phyloP scores from a whole-genome alignment of 1,140 invertebrate species.

The Pomacea maculata region DNA sequence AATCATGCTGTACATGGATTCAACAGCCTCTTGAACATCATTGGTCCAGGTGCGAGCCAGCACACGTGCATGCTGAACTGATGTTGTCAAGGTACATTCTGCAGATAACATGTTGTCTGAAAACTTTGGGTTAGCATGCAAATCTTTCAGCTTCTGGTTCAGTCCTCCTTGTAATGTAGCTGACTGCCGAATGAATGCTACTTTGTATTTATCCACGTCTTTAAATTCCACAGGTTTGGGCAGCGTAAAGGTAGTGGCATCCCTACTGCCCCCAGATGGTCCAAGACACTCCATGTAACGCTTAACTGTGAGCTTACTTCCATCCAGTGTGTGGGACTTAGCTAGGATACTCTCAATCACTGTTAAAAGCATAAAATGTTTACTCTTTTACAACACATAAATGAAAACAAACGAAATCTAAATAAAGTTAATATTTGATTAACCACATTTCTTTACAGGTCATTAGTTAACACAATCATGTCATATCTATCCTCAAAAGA shows the following conservation, averaged over 20 bases:
- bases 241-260: constrained; percentile 19
- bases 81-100: constrained; percentile 25
- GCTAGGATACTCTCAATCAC: constrained; percentile 24
- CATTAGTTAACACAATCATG: no score
- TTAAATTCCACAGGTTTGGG: constrained; percentile 9
- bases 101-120: neutral
- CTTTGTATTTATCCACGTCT: constrained; percentile 14
- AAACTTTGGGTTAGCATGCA: constrained; percentile 1
- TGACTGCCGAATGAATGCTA: constrained; percentile 17
- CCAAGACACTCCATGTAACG: constrained; percentile 39
- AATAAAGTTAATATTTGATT: no score
- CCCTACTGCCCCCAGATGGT: constrained; percentile 14
- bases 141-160: neutral
- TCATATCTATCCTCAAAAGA: no score
- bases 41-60: constrained; percentile 27
- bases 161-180: neutral
- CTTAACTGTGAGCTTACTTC: constrained; percentile 20
- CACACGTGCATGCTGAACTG: constrained; percentile 26
- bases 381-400: no score
- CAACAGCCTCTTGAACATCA: constrained; percentile 12
- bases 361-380: neutral
- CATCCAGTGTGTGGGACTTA: constrained; percentile 32
- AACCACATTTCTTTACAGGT: no score
- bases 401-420: no score
- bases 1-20: constrained; percentile 6